Percentiles rank a stretch among this genome's conserved stretches.
Conservation (phyloP, 2,888 invertebrate genomes). For the Tenthredo scrophulariae region DNA sequence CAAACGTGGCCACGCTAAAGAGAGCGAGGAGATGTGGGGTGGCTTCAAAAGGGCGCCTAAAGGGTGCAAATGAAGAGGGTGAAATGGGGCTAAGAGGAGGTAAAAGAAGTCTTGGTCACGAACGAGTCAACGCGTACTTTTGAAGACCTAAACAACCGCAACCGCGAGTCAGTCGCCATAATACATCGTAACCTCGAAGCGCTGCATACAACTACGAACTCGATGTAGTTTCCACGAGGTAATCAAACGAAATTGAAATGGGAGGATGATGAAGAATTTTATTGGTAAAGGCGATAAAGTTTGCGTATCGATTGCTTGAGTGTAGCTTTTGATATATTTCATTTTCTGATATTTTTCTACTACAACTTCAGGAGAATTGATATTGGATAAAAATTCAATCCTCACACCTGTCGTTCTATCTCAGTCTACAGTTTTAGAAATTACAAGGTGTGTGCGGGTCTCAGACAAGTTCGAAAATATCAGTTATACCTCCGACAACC, state of each 20-base stretch:
- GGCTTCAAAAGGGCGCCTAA: slow-evolving; percentile 54
- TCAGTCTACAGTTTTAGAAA: not conserved
- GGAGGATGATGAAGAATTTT: not conserved
- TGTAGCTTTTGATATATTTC: not conserved
- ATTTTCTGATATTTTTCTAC: not conserved
- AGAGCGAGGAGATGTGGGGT: slow-evolving; percentile 45
- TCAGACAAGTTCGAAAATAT: slow-evolving; percentile 24
- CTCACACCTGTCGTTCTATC: not conserved
- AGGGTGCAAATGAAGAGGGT: slow-evolving; percentile 46
- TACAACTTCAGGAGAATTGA: slow-evolving; percentile 15
- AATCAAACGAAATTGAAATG: not conserved
- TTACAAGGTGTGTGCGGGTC: not conserved
- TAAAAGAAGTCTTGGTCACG: slow-evolving; percentile 13
- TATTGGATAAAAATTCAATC: slow-evolving; percentile 14
- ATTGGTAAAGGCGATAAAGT: not conserved
- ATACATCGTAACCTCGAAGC: not conserved
- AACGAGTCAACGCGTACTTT: slow-evolving; percentile 35
- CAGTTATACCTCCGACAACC: not conserved
- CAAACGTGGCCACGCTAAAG: slow-evolving; percentile 55
- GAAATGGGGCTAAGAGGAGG: slow-evolving; percentile 65
- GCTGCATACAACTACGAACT: not conserved
- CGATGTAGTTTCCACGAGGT: not conserved
- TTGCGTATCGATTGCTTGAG: not conserved
- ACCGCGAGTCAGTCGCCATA: not conserved
- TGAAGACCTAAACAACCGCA: slow-evolving; percentile 22